Evolutionary conservation across 1,140 invertebrate genomes (phyloP), one percentile per base, ranked within the genome.

Genomic region (Mercenaria mercenaria): DNA sequence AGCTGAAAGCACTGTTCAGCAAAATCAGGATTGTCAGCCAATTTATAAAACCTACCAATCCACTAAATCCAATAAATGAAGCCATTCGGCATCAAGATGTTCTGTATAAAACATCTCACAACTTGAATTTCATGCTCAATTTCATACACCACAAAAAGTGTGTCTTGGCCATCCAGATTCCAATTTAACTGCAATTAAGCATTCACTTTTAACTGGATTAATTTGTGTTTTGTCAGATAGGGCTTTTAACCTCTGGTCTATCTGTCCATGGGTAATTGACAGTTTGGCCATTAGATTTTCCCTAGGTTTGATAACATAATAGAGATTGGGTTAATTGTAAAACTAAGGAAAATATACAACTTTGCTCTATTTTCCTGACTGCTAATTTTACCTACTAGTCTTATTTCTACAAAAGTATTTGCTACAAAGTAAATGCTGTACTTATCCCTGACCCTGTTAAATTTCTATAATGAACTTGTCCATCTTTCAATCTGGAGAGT

Each of bases 261-360:
- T 1, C 37, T 72, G 67, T 72, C 67, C 67, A 72, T 72, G 67
- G 67, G 18, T 72, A 72, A 72, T 72, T 72, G 67, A 72, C 34
- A 72, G 11, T 39, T 72, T 72, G 67, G 67, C 34, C 67, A 72
- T 29, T 72, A 32, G 2, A 13, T 1, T 37, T 72, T 39, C 34
- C 34, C 67, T 41, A 2, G 37, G 13, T 23, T 39, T 39, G 67
- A 72, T 72, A 72, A 72, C 15, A 39, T 39, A 37, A 72, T 72
- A 72, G 13, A 6, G 67, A 72, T 72, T 39, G 34, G 39, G 67
- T 8, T 72, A 72, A 72, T 37, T 23, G 67, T 72, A 41, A 23
- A 72, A 20, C 18, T 72, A 72, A 72, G 37, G 67, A 39, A 72
- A 32, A 72, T 29, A 32, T 72, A 72, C 67, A 37, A 23, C 67